These are phyloP conservation scores for Brachypodius melanocephalos DNA, from an alignment of 2,113 vertebrate genomes.

Conservation along the genomic window DNA sequence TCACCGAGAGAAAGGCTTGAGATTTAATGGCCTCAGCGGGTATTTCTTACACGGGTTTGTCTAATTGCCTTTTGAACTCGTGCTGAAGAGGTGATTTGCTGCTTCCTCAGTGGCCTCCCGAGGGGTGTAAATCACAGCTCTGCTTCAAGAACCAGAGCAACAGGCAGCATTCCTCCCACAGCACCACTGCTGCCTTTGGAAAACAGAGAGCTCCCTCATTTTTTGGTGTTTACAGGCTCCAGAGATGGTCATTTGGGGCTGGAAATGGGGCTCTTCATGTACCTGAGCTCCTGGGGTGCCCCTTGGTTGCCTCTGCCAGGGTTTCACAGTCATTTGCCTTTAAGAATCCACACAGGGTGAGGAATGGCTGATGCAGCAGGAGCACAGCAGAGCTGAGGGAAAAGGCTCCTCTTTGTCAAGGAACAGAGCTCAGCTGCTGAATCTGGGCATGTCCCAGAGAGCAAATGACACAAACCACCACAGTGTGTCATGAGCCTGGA, in stretches of 20 bases:
- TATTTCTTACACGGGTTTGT: background rate
- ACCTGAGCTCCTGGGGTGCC: background rate
- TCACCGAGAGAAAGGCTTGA: background rate
- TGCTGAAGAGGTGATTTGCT: conserved; percentile 4
- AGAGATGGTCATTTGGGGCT: background rate
- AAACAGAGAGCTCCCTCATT: background rate
- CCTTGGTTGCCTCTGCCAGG: background rate
- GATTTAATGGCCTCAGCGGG: background rate
- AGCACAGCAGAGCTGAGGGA: background rate
- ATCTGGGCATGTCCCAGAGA: background rate
- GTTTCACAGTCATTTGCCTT: background rate
- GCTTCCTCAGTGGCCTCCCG: background rate
- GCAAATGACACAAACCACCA: background rate
- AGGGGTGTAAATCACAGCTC: background rate
- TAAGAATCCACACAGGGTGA: background rate
- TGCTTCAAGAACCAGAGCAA: background rate
- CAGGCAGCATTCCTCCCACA: background rate
- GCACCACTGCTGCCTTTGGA: background rate
- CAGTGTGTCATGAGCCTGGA: background rate
- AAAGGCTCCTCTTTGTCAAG: background rate
- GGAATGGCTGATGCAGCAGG: background rate
- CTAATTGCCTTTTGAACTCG: background rate
- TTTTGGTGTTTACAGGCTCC: background rate
- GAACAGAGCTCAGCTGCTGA: background rate
- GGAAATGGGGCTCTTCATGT: background rate